Percentiles rank a stretch among this genome's conserved stretches.
phyloP scores from a whole-genome alignment of 2,113 vertebrate species.

The Ornithorhynchus anatinus region DNA sequence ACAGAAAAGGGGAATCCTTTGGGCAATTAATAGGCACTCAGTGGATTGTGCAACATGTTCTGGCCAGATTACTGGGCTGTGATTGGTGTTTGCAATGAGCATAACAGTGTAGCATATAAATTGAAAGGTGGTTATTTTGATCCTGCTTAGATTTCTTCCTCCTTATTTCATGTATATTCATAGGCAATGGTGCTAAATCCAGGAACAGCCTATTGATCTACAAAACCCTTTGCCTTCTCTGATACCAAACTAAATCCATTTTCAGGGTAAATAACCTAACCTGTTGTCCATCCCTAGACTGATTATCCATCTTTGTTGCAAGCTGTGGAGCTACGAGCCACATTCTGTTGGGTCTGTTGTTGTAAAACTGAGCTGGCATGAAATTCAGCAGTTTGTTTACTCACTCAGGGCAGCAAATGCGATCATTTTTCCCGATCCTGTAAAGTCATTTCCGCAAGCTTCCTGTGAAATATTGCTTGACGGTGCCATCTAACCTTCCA shows the following conservation, averaged over 20 bases:
- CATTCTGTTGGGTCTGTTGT: background rate
- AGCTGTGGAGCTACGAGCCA: background rate
- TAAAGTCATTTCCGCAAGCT: slow-evolving; percentile 16
- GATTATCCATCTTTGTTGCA: background rate
- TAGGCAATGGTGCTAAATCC: background rate
- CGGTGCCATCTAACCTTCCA: slow-evolving; percentile 3
- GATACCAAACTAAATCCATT: background rate
- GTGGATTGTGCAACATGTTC: too few relatives aligned
- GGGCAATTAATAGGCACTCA: too few relatives aligned
- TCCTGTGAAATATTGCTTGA: background rate
- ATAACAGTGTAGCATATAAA: too few relatives aligned
- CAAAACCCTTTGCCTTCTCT: background rate
- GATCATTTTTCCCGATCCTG: background rate
- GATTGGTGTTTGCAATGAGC: too few relatives aligned
- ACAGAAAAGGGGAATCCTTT: too few relatives aligned
- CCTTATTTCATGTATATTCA: too few relatives aligned
- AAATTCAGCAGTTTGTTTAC: slow-evolving; percentile 14
- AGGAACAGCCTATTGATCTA: background rate
- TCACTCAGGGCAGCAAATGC: background rate
- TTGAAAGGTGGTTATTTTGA: too few relatives aligned
- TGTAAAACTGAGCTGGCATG: background rate
- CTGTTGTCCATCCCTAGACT: background rate
- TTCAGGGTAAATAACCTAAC: background rate
- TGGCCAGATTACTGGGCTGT: too few relatives aligned
- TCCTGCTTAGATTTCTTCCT: too few relatives aligned